Percentiles rank a stretch among this genome's conserved stretches.
Evolutionary conservation across 2,113 vertebrate species (phyloP).

Genomic region (Microtus oregoni): DNA sequence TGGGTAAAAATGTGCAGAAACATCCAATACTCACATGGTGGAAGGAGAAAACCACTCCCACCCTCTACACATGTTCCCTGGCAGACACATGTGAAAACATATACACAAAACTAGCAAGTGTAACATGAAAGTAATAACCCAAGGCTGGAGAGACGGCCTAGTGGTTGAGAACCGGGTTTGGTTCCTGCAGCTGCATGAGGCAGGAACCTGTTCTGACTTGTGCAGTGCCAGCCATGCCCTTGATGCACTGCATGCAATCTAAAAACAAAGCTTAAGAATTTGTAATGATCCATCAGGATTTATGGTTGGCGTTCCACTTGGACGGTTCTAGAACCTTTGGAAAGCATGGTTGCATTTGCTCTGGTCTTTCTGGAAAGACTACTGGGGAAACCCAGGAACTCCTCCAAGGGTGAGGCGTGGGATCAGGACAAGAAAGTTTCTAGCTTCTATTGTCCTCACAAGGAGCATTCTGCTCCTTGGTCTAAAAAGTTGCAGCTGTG

Average conservation of each 20-base stretch:
- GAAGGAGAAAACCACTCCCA: not conserved
- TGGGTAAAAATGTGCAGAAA: not conserved
- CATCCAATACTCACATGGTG: too few relatives aligned
- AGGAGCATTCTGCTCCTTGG: not conserved
- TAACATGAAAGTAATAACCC: not conserved
- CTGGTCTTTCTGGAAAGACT: not conserved
- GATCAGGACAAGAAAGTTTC: not conserved
- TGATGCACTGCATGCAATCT: not conserved
- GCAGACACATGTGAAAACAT: not conserved
- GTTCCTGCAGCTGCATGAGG: too few relatives aligned
- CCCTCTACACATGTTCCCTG: not conserved
- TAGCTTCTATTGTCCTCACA: slow-evolving; percentile 4
- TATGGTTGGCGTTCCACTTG: not conserved
- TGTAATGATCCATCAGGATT: not conserved
- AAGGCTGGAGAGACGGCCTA: too few relatives aligned
- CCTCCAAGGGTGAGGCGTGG: not conserved
- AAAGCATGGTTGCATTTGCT: not conserved
- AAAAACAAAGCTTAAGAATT: not conserved
- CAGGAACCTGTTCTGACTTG: not conserved
- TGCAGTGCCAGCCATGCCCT: not conserved
- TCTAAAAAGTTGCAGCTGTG: not conserved
- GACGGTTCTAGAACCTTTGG: not conserved
- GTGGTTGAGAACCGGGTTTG: not conserved
- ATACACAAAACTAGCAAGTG: not conserved
- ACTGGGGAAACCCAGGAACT: not conserved